phyloP scores from a whole-genome alignment of 2,113 vertebrate species.

The Ondatra zibethicus region DNA sequence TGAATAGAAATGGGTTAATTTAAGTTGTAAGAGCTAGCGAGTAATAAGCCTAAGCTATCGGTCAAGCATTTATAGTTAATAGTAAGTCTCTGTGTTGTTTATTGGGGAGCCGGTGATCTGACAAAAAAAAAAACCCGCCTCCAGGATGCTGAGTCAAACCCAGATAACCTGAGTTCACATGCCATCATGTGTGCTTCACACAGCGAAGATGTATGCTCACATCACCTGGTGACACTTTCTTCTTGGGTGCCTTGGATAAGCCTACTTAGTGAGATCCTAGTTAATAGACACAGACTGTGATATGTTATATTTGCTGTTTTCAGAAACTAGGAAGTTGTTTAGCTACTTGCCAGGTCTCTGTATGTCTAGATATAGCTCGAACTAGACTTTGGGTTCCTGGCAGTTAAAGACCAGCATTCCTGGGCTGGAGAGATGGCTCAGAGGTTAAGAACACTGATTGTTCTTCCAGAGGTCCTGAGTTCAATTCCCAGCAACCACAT shows the following conservation, averaged over 20 bases:
- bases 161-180: fast-evolving
- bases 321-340: neutral
- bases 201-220: fast-evolving
- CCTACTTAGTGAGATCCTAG: neutral
- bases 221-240: neutral
- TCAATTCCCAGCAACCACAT: too few relatives aligned
- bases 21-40: neutral
- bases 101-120: neutral
- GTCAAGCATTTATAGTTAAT: neutral
- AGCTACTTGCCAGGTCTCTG: neutral
- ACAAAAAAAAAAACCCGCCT: neutral
- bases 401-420: neutral
- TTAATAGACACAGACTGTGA: neutral
- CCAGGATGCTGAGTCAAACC: neutral
- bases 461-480: too few relatives aligned
- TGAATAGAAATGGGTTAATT: neutral
- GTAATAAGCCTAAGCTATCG: neutral
- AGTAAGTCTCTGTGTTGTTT: neutral
- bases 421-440: too few relatives aligned
- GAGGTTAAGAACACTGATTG: too few relatives aligned
- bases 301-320: neutral
- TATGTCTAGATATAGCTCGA: neutral
- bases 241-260: neutral
- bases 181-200: neutral
- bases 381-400: neutral